Percentiles rank a stretch among this genome's conserved stretches.
Conservation (phyloP, 37 sponge, comb jelly and placozoan species). For the Spongilla lacustris region DNA sequence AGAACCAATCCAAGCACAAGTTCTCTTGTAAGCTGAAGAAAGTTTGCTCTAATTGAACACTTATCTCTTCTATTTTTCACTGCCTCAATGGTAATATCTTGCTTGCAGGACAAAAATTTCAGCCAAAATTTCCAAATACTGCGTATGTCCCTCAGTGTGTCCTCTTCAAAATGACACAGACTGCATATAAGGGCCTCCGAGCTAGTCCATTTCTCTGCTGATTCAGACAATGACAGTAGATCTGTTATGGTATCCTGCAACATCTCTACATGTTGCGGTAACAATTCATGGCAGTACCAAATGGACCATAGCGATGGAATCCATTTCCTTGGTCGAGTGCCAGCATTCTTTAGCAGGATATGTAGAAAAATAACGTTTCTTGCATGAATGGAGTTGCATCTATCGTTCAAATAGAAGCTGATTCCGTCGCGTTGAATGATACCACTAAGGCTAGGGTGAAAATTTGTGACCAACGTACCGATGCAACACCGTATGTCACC, state of each 20-base stretch:
- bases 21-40: background rate
- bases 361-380: constrained; percentile 24
- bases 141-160: background rate
- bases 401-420: background rate
- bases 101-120: background rate
- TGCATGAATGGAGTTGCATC: background rate
- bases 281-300: constrained; percentile 36
- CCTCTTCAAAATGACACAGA: background rate
- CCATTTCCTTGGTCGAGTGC: background rate
- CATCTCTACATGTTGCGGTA: constrained; percentile 8
- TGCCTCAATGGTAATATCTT: background rate
- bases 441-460: background rate
- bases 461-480: background rate
- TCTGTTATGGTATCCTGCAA: constrained; percentile 2
- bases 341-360: background rate
- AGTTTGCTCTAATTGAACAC: background rate
- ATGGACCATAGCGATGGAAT: constrained; percentile 24
- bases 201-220: background rate
- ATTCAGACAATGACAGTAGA: constrained; percentile 7
- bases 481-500: constrained; percentile 17
- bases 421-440: background rate
- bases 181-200: background rate
- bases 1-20: background rate
- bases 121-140: constrained; percentile 17
- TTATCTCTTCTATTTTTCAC: background rate